Conservation (phyloP, 2,797 vertebrate genomes). For the Protonibea diacanthus region DNA sequence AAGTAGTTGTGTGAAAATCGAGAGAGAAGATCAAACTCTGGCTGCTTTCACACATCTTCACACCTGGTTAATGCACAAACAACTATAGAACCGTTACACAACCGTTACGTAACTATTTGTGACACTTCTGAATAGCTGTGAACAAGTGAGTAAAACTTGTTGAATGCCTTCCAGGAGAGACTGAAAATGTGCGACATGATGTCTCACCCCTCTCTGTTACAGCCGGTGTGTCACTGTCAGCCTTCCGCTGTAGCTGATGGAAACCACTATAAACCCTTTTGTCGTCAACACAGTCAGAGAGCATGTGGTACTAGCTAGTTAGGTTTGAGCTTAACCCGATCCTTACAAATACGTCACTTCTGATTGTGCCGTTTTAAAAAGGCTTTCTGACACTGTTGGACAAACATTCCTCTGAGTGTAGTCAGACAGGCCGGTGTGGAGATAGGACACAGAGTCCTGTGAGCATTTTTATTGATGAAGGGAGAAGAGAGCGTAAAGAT, state of each 20-base stretch:
- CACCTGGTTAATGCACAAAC: background rate
- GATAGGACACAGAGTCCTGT: slow-evolving; percentile 12
- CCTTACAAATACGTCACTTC: background rate
- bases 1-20: background rate
- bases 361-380: background rate
- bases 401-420: background rate
- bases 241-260: background rate
- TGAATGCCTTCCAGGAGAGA: background rate
- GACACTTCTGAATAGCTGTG: background rate
- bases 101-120: background rate
- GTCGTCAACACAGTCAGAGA: background rate
- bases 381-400: background rate
- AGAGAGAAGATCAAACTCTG: background rate
- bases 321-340: background rate
- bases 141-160: background rate
- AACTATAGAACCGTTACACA: background rate
- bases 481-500: slow-evolving; percentile 6
- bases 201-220: background rate
- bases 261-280: background rate
- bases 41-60: background rate
- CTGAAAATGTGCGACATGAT: background rate
- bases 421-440: background rate
- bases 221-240: no score
- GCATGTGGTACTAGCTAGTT: background rate
- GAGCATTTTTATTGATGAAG: background rate